Evolutionary conservation across 1,140 invertebrate species (phyloP).

Genomic region (Meloidogyne exigua): DNA sequence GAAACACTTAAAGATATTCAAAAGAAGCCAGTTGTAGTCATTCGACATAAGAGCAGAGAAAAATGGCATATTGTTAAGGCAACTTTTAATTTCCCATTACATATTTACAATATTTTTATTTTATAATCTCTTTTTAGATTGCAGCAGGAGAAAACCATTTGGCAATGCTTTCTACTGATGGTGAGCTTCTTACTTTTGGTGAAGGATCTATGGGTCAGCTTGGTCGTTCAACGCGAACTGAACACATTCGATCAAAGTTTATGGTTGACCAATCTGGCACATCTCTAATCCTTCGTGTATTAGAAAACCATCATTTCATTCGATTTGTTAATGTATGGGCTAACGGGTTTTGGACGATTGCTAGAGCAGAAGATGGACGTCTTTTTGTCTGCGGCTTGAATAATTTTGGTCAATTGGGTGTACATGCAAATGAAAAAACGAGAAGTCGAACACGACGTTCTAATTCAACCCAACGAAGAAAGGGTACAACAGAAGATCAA

Average conservation of each 20-base stretch:
- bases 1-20: conserved; percentile 51
- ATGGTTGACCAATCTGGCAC: conserved; percentile 49
- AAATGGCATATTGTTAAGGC: conserved; percentile 47
- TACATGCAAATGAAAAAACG: conserved; percentile 21
- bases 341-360: conserved; percentile 60
- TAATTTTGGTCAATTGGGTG: conserved; percentile 57
- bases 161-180: conserved; percentile 53
- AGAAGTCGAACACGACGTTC: conserved; percentile 4
- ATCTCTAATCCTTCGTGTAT: conserved; percentile 33
- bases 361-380: conserved; percentile 48
- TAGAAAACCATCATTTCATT: conserved; percentile 47
- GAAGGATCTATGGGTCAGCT: conserved; percentile 59
- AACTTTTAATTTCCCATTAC: background rate
- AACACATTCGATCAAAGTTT: conserved; percentile 49
- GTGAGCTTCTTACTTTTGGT: conserved; percentile 59
- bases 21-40: conserved; percentile 54
- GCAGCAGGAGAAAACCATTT: conserved; percentile 62
- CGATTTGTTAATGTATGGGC: conserved; percentile 56
- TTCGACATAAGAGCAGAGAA: conserved; percentile 36
- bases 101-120: conserved; percentile 12
- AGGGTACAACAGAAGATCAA: background rate
- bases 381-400: conserved; percentile 59
- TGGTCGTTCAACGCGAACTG: conserved; percentile 48
- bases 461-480: background rate
- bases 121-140: conserved; percentile 52